Percentiles rank a stretch among this genome's conserved stretches.
Evolutionary conservation across 2,888 invertebrate genomes (phyloP).

Genomic region (Neoaliturus tenellus): DNA sequence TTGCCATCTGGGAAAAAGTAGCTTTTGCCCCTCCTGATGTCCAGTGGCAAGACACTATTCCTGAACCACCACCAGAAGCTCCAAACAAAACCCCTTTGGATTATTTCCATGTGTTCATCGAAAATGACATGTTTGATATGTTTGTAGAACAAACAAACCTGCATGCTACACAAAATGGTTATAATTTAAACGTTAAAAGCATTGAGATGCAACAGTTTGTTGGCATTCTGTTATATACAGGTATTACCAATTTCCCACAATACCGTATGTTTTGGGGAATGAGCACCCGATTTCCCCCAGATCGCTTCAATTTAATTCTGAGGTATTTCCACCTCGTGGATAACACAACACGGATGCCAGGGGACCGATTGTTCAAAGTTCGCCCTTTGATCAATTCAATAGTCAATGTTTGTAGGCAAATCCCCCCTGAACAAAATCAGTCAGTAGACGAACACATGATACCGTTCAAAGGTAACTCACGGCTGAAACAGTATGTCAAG

Average conservation of each 20-base stretch:
- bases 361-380: constrained; percentile 64
- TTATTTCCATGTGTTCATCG: constrained; percentile 54
- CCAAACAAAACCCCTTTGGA: constrained; percentile 52
- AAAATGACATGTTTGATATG: constrained; percentile 46
- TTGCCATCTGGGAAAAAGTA: constrained; percentile 4
- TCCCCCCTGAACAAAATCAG: constrained; percentile 65
- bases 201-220: constrained; percentile 55
- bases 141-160: constrained; percentile 53
- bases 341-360: constrained; percentile 57
- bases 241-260: constrained; percentile 64
- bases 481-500: constrained; percentile 58
- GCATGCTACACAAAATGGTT: constrained; percentile 53
- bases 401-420: constrained; percentile 54
- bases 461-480: constrained; percentile 66
- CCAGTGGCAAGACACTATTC: constrained; percentile 46
- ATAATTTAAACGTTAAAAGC: constrained; percentile 35
- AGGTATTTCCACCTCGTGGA: constrained; percentile 42
- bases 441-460: constrained; percentile 68
- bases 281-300: constrained; percentile 62
- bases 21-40: constrained; percentile 1
- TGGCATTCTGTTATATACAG: constrained; percentile 55
- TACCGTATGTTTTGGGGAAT: constrained; percentile 66
- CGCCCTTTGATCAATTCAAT: constrained; percentile 61
- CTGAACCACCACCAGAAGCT: constrained; percentile 50
- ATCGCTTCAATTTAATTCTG: constrained; percentile 62